Evolutionary conservation across 2,113 vertebrate genomes (phyloP).

Genomic region (Clarias magur): DNA sequence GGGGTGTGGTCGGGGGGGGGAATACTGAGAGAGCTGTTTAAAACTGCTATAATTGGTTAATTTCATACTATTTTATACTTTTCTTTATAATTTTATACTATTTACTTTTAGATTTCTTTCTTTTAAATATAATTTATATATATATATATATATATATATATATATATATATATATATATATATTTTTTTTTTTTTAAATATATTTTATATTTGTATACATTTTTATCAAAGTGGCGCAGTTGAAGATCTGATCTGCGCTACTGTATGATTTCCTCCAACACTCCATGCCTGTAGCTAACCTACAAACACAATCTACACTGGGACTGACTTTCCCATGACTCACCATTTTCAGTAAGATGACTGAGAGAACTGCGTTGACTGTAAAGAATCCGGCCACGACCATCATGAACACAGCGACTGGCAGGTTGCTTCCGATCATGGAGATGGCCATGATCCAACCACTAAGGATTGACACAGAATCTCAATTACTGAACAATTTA

Average conservation of each 20-base stretch:
- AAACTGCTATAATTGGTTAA: neutral
- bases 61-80: neutral
- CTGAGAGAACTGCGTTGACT: constrained; percentile 75
- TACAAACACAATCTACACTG: neutral
- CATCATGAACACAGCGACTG: constrained; percentile 88
- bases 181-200: neutral
- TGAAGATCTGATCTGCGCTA: neutral
- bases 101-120: neutral
- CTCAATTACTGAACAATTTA: neutral
- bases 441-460: constrained; percentile 90
- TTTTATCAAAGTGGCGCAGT: neutral
- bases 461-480: constrained; percentile 65
- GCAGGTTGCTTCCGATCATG: constrained; percentile 60
- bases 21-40: neutral
- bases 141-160: no score
- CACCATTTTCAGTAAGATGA: constrained; percentile 93
- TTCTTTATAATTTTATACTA: neutral
- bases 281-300: neutral
- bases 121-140: neutral
- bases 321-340: constrained; percentile 44
- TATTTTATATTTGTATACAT: neutral
- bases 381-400: constrained; percentile 93
- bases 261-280: neutral
- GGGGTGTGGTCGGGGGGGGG: neutral
- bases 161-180: no score